Base-by-base conservation (phyloP, 2,888 invertebrate species). In the Pseudoips prasinana region DNA sequence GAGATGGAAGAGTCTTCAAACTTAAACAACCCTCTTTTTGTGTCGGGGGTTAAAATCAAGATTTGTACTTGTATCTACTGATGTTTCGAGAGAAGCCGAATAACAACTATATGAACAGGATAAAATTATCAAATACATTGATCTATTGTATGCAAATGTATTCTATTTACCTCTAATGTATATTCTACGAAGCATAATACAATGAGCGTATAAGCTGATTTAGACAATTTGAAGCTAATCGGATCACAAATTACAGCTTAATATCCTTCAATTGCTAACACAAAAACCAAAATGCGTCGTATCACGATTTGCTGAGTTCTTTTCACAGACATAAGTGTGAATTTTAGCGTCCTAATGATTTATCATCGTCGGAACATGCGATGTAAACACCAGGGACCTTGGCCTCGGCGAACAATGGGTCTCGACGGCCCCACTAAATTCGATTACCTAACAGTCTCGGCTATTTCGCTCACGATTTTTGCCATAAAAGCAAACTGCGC, bases 301-400 rank as follows among this genome's bases (percentile, higher is more conserved):
- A n/a, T n/a, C n/a, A n/a, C 3, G 14, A 14, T 14, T 3, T 14
- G 5, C 5, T 14, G 5, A 14, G 14, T 5, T 14, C 3, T 14
- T 14, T 14, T 14, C 3, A 5, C 14, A 14, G 14, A 14, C 14
- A 14, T 14, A 14, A 14, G 59, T 60, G 57, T 38, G 54, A 59
- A 39, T 58, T 64, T 64, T 60, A 55, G 59, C 60, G 37, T 41
- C 37, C 31, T 33, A 59, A 64, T 60, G 48, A 72, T 69, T 73
- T 68, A 74, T 70, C 63, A 71, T 59, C 60, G 61, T 45, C 47
- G 56, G 57, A 59, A 61, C 62, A 47, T 54, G 66, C 72, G 72
- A 72, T 76, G 84, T 87, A 86, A 88, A 88, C 86, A 88, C 68
- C 58, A 29, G 48, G 68, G 81, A 65, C 87, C 87, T 88, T 87